Base-by-base conservation (phyloP, 2,797 vertebrate genomes). In the Sebastes iracundus region DNA sequence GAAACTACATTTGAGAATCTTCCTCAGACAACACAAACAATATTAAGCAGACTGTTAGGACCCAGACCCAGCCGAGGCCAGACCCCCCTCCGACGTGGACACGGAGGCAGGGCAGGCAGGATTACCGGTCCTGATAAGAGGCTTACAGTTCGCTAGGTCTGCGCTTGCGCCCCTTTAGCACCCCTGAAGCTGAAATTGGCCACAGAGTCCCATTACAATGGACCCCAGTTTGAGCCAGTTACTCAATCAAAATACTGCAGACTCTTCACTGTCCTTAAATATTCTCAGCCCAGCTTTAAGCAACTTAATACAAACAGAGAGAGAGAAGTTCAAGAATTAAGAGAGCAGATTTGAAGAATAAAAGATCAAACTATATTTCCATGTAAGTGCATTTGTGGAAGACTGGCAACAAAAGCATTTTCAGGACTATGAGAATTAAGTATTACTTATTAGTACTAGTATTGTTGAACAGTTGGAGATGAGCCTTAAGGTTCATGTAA, bases 61-160 rank as follows among this genome's bases (percentile, higher is more conserved):
- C 61, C 58, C 25, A 49, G 53, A 52, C 59, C 72, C 71, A 64
- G 35, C 25, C 22, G 30, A 71, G 56, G 59, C 67, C 72, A 72
- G 84, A 74, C 78, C 66, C 65, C 70, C 83, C 63, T 49, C 27
- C 22, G 30, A 35, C 2, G 11, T 78, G 72, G 62, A 77, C 64
- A 33, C 13, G 11, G 55, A 62, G 64, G 42, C 52, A 42, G 42
- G 59, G 70, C 72, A 71, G 62, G 74, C 82, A 69, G 88, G 93
- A 93, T 94, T 94, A 93, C 70, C 6, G 38, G 71, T 56, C 72
- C 68, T 38, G 76, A 84, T 94, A 94, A 95, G 93, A 92, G 76
- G 94, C 89, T 95, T 94, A 94, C 6, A 68, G 60, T 67, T 59
- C 30, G 10, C 49, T 28, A 28, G 25, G 67, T 68, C 32, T 81